Conservation (phyloP, 2,113 vertebrate species). For the Hydropotes inermis region DNA sequence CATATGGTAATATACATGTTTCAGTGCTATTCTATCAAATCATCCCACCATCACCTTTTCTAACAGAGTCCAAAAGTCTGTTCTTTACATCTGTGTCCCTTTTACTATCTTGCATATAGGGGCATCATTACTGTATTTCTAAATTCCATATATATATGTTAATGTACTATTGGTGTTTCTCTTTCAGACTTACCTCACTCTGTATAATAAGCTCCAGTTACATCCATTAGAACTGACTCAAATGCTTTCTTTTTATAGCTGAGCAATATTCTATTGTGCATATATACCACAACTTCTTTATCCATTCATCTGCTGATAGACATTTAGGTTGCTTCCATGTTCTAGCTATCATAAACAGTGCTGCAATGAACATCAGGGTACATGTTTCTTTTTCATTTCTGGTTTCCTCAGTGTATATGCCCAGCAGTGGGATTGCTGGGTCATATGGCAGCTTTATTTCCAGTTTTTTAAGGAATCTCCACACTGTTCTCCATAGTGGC, state of each 20-base stretch:
- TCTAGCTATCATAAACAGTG: not conserved
- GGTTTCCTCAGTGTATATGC: not conserved
- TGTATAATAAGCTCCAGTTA: not conserved
- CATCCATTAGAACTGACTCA: not conserved
- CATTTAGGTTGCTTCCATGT: not conserved
- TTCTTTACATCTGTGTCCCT: not conserved
- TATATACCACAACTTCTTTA: not conserved
- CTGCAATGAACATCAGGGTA: not conserved
- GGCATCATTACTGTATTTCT: not conserved
- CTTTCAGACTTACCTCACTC: not conserved
- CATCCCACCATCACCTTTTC: not conserved
- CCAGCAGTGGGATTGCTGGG: not conserved
- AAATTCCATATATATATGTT: fast-evolving
- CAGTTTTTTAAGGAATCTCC: not conserved
- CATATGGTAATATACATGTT: not conserved
- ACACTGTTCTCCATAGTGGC: not conserved
- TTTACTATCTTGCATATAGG: not conserved
- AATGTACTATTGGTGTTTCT: not conserved
- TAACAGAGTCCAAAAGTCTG: not conserved
- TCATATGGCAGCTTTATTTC: not conserved
- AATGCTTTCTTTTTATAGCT: not conserved
- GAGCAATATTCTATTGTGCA: not conserved
- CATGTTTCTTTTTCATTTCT: not conserved
- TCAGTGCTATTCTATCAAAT: not conserved
- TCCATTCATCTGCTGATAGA: not conserved